These are phyloP conservation scores for Isotomurus palustris DNA, from an alignment of 2,888 invertebrate genomes.

Conservation along the genomic window DNA sequence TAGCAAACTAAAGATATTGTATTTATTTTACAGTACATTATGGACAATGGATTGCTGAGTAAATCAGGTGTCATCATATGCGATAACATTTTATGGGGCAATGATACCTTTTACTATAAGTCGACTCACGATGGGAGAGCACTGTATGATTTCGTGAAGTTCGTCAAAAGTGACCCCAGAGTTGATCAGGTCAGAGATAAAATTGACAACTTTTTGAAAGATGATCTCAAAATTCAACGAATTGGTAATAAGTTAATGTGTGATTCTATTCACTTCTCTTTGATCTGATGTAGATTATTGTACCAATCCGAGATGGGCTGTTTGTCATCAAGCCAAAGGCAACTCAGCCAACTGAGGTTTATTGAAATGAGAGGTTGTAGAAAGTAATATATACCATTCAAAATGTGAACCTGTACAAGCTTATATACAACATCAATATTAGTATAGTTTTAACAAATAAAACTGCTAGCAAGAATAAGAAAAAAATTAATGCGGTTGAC, in stretches of 20 bases:
- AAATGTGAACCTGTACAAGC: too few species aligned
- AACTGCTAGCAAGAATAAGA: too few species aligned
- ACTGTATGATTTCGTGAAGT: slow-evolving; percentile 34
- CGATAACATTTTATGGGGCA: slow-evolving; percentile 39
- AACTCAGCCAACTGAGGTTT: too few species aligned
- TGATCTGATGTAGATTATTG: slow-evolving; percentile 23
- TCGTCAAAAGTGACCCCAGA: slow-evolving; percentile 30
- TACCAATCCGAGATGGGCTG: slow-evolving; percentile 38
- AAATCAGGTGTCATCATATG: slow-evolving; percentile 28
- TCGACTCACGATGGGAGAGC: slow-evolving; percentile 15
- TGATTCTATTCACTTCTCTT: not conserved
- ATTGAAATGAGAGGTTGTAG: too few species aligned
- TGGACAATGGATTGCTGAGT: slow-evolving; percentile 35
- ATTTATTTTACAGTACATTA: slow-evolving; percentile 38
- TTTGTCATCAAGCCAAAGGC: slow-evolving; percentile 26
- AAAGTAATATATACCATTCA: too few species aligned
- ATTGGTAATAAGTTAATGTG: not conserved
- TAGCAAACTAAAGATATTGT: too few species aligned
- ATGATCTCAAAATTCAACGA: not conserved
- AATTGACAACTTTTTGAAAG: not conserved
- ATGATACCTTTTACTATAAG: slow-evolving; percentile 15
- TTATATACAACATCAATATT: too few species aligned
- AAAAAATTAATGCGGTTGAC: too few species aligned
- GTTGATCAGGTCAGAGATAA: slow-evolving; percentile 34
- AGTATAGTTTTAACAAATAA: too few species aligned